Evolutionary conservation across 2,888 invertebrate species (phyloP).

Genomic region (Sesia apiformis): DNA sequence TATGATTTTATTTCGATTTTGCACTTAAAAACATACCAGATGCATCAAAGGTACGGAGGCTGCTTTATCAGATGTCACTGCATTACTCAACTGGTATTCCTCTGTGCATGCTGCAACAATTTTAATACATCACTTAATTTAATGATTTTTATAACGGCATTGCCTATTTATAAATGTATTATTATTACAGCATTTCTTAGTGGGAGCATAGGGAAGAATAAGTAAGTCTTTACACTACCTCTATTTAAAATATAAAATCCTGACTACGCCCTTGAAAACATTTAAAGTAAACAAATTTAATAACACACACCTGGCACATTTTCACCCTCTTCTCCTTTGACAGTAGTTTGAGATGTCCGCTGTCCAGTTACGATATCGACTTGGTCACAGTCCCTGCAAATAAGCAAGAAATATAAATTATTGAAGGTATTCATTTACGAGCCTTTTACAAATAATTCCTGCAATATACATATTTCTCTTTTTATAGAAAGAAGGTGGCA

Average conservation of each 20-base stretch:
- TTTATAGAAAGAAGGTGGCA: too few species aligned
- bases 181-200: too few species aligned
- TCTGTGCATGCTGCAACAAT: conserved; percentile 30
- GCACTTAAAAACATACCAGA: conserved; percentile 37
- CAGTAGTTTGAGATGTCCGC: conserved; percentile 23
- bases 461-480: too few species aligned
- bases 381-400: conserved; percentile 56
- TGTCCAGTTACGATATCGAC: conserved; percentile 61
- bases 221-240: too few species aligned
- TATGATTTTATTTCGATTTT: too few species aligned
- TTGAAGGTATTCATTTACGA: background rate
- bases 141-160: too few species aligned
- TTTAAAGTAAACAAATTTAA: background rate
- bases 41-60: conserved; percentile 66
- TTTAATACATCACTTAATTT: too few species aligned
- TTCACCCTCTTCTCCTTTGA: conserved; percentile 32
- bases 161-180: too few species aligned
- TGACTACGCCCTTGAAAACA: too few species aligned
- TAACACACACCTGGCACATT: conserved; percentile 24
- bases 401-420: conserved; percentile 2
- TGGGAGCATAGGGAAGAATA: too few species aligned
- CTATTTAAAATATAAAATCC: too few species aligned
- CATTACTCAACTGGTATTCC: conserved; percentile 48
- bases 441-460: too few species aligned
- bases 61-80: conserved; percentile 39